Evolutionary conservation across 2,888 invertebrate genomes (phyloP).

Genomic region (Pherbina coryleti): DNA sequence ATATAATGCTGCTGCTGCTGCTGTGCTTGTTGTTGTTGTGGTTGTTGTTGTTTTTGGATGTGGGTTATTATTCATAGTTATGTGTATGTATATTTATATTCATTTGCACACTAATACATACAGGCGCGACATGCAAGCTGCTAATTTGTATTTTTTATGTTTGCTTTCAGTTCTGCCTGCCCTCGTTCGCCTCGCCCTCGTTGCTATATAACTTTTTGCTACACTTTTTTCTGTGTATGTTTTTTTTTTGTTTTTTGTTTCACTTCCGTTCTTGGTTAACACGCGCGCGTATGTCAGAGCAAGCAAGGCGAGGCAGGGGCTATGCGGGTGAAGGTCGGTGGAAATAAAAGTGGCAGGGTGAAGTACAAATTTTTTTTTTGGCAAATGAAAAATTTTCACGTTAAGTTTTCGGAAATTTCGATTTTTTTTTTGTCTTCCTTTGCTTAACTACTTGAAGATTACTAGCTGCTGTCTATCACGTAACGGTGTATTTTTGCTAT

Average conservation of each 20-base stretch:
- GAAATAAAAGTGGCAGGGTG: background rate
- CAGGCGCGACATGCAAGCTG: background rate
- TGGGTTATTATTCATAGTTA: too few relatives aligned
- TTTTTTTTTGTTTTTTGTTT: background rate
- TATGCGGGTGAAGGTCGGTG: background rate
- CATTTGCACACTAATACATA: background rate
- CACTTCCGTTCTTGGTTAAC: background rate
- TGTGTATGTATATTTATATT: background rate
- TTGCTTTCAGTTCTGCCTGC: background rate
- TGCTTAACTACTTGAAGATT: too few relatives aligned
- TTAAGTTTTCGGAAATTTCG: background rate
- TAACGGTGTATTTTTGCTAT: too few relatives aligned
- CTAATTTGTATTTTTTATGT: too few relatives aligned
- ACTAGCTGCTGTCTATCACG: too few relatives aligned
- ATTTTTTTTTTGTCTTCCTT: background rate
- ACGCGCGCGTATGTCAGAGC: conserved; percentile 12
- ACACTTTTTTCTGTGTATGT: background rate
- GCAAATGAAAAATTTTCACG: conserved; percentile 20
- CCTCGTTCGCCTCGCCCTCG: background rate
- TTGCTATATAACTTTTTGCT: background rate
- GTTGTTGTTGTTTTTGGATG: too few relatives aligned
- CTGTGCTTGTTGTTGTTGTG: too few relatives aligned
- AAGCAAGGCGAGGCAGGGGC: background rate
- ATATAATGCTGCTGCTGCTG: too few relatives aligned
- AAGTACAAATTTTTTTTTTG: conserved; percentile 18